phyloP scores from a whole-genome alignment of 2,888 invertebrate species.

The Pollenia angustigena region DNA sequence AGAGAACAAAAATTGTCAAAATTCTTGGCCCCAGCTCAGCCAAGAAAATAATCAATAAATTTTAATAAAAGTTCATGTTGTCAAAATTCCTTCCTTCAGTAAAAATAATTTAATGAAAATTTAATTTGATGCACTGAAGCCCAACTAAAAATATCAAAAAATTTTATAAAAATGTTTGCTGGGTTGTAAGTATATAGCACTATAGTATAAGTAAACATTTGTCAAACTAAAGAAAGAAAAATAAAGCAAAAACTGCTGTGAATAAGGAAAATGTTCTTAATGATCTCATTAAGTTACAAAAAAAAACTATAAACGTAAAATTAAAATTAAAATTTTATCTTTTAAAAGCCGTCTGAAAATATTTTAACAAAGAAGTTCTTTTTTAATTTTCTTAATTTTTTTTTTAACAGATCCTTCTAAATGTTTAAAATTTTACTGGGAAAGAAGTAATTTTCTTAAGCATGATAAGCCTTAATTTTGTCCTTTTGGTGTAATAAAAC shows the following conservation, averaged over 20 bases:
- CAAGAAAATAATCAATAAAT: no score
- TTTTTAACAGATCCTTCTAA: not conserved
- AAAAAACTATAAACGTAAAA: conserved; percentile 37
- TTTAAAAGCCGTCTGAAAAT: not conserved
- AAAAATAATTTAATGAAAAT: no score
- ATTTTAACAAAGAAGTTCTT: not conserved
- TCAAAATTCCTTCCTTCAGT: no score
- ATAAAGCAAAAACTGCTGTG: not conserved
- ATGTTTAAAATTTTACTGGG: not conserved
- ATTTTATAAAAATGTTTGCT: not conserved
- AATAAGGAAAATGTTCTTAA: conserved; percentile 41
- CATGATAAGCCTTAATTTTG: not conserved
- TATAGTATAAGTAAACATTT: conserved; percentile 19
- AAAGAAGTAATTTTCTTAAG: not conserved
- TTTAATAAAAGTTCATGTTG: no score
- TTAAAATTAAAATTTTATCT: no score
- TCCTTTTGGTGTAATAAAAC: not conserved
- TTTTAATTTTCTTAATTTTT: no score
- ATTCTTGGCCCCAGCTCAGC: not conserved
- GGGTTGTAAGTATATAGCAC: not conserved
- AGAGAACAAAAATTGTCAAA: no score
- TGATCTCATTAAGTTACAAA: conserved; percentile 56
- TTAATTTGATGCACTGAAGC: no score
- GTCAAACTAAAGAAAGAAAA: conserved; percentile 15
- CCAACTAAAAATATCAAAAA: no score